A percentile compares a stretch with the other conserved stretches of the same genome.
These are phyloP conservation scores for Chromoteleia sp. DNA, from an alignment of 2,888 invertebrate genomes.

Conservation along the genomic window DNA sequence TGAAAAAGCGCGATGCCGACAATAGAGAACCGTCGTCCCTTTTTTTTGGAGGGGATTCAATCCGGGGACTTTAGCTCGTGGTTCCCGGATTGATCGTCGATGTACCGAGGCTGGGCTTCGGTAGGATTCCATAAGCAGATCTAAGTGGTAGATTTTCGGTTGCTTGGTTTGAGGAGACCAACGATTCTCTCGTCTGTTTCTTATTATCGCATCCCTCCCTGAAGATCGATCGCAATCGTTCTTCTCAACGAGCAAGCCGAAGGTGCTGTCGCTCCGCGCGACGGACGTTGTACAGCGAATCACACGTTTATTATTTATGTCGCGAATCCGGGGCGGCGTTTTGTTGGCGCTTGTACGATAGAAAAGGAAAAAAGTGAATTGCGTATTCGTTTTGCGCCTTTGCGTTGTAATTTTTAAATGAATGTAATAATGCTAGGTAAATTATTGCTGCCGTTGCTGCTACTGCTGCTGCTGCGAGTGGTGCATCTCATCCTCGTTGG, in stretches of 20 bases:
- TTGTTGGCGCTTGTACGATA: slow-evolving; percentile 42
- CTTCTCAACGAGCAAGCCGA: slow-evolving; percentile 18
- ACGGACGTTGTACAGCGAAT: slow-evolving; percentile 71
- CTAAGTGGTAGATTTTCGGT: background rate
- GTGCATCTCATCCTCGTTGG: slow-evolving; percentile 3
- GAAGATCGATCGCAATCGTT: background rate
- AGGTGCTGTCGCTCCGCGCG: slow-evolving; percentile 22
- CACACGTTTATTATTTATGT: slow-evolving; percentile 79
- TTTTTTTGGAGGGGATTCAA: background rate
- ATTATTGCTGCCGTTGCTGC: too few species aligned
- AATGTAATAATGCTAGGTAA: slow-evolving; percentile 58
- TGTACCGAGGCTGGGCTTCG: slow-evolving; percentile 82
- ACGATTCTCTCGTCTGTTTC: background rate
- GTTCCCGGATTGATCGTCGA: background rate
- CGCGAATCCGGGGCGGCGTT: slow-evolving; percentile 19
- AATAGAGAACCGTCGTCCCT: slow-evolving; percentile 74
- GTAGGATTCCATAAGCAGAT: slow-evolving; percentile 31
- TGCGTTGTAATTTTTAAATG: slow-evolving; percentile 58
- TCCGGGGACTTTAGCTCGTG: background rate
- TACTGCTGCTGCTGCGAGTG: slow-evolving; percentile 51
- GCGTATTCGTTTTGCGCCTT: slow-evolving; percentile 51
- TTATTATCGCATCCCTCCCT: background rate
- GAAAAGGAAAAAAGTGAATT: slow-evolving; percentile 14
- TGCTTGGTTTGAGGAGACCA: background rate
- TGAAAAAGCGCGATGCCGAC: slow-evolving; percentile 63